Evolutionary conservation across 2,888 invertebrate species (phyloP), one percentile per base, ranked within the genome.

Genomic region (Lobophora halterata): DNA sequence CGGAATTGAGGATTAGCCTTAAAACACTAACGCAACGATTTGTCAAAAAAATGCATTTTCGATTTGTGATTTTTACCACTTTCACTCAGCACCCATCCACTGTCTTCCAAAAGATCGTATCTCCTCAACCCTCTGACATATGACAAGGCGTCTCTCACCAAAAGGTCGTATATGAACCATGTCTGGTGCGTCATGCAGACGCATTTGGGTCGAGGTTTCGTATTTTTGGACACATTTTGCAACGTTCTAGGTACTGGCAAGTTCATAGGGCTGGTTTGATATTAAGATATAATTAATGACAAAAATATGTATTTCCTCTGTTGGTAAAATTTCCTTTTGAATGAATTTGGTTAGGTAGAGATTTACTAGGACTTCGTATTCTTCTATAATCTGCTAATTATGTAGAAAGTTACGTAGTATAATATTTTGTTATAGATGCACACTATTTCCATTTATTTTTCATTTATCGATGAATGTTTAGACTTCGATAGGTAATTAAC

Each of bases 141-240:
- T 19, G 41, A 16, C 24, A 24, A 14, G 24, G 26, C 27, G 25
- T 41, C 30, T 30, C 32, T 36, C 25, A 40, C 37, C 35, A 46
- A 56, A 65, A 61, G 61, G 61, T 58, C 61, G 52, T 45, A 29
- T 47, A 49, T 49, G 52, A 47, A 49, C 35, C 45, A 44, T 46
- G 52, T 23, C 37, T 27, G 42, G 10, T 54, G 58, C 58, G 58
- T 55, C 55, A 51, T 36, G n/a, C n/a, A n/a, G n/a, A 17, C 65
- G 53, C 46, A 83, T 68, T 48, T 79, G 52, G 82, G 85, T 85
- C 85, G 85, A 81, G 85, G 80, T 61, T 54, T 35, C 53, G 52
- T 82, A 83, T 83, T 82, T 82, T 79, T 49, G 74, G 76, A 64
- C 55, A 47, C 49, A 69, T 80, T 80, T 70, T 76, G 76, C 71